Evolutionary conservation across 2,797 vertebrate genomes (phyloP), one percentile per base, ranked within the genome.

Genomic region (Petrocephalus schoutedeni): DNA sequence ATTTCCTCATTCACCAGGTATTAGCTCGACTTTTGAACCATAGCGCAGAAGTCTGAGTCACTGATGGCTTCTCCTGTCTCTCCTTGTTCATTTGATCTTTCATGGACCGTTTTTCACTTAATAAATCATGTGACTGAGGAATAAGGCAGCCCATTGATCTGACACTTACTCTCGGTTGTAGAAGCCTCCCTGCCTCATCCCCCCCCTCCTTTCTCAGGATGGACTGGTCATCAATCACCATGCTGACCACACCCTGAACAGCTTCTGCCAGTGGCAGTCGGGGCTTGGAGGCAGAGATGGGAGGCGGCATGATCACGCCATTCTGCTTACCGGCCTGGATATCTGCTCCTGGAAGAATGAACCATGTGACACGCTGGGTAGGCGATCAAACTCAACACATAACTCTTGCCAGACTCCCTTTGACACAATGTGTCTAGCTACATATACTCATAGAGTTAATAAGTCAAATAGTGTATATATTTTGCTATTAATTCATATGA

Each of bases 301-400:
- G n/a, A 94, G 92, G 0, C 96, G 96, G 45, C 97, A 98, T 0
- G 97, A 98, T 93, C 97, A 98, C 0, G 97, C 97, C 90, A 96
- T 98, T 92, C 94, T 98, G 28, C 95, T 98, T 58, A 98, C 97
- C 0, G 97, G 97, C 53, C 94, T 97, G 16, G 97, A 98, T 91
- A 98, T 98, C 91, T 98, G 97, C 91, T 98, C 97, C 23, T 98
- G 97, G 97, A 98, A 98, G 92, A 97, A 98, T 54, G 97, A 97
- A 74, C 97, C 97, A 7, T 98, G 97, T 88, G 97, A 98, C 86
- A 98, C 97, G 3, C 92, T 98, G 86, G 97, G 97, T 98, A 93
- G 51, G 89, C 54, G 16, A n/a, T 23, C 41, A 28, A 53, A 61
- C 85, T 77, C 32, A 4, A 28, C 45, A 54, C 41, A 87, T 41